A percentile compares a stretch with the other conserved stretches of the same genome.
phyloP scores from a whole-genome alignment of 2,797 vertebrate species.

The Taeniopygia guttata region DNA sequence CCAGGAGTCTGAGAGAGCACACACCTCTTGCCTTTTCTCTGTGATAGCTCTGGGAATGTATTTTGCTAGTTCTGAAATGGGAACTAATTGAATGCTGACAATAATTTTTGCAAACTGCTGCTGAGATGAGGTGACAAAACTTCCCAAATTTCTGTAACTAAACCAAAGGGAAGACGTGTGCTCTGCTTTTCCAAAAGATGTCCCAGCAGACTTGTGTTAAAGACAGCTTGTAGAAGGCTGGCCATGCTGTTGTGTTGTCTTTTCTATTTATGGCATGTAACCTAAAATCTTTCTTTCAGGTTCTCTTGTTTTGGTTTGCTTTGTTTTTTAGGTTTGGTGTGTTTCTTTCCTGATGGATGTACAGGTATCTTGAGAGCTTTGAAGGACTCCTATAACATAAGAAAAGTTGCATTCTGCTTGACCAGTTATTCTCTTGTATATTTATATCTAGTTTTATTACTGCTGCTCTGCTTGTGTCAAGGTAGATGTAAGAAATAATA shows the following conservation, averaged over 20 bases:
- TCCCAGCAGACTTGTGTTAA: not conserved
- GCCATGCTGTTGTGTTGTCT: not conserved
- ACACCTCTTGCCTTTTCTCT: not conserved
- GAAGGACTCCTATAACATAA: not conserved
- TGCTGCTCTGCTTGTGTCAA: not conserved
- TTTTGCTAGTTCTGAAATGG: not conserved
- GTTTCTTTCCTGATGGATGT: not conserved
- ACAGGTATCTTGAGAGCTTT: not conserved
- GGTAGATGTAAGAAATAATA: not conserved
- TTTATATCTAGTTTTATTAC: not conserved
- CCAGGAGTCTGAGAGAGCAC: not conserved
- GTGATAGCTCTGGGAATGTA: not conserved
- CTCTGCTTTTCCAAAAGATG: not conserved
- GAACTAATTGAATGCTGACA: not conserved
- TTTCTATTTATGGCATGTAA: not conserved
- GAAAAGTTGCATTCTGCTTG: not conserved
- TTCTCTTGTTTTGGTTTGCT: not conserved
- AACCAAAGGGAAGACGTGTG: not conserved
- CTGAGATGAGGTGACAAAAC: not conserved
- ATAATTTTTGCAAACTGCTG: slow-evolving; percentile 3
- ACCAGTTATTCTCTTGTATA: not conserved
- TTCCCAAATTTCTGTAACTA: not conserved
- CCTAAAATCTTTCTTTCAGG: not conserved
- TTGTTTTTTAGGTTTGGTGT: not conserved
- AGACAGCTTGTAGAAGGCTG: not conserved